These are phyloP conservation scores for Pungitius pungitius DNA, from an alignment of 2,113 vertebrate species.

Conservation along the genomic window DNA sequence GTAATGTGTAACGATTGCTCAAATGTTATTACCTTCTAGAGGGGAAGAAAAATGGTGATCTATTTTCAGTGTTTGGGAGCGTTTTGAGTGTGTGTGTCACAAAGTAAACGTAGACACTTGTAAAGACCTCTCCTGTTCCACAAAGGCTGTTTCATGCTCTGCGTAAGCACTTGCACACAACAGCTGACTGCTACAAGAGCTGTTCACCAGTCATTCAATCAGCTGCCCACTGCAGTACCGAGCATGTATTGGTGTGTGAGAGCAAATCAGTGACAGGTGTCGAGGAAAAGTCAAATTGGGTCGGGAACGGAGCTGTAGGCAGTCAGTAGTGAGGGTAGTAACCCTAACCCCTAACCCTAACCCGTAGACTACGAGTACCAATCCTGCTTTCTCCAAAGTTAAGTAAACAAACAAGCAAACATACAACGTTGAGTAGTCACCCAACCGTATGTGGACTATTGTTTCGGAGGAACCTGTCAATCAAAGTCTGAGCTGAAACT, in stretches of 20 bases:
- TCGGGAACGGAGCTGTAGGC: neutral
- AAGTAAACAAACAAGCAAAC: neutral
- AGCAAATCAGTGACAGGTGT: neutral
- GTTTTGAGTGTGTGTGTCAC: constrained; percentile 54
- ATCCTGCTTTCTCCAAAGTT: neutral
- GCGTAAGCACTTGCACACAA: neutral
- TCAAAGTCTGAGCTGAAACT: too few species aligned
- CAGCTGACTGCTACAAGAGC: neutral
- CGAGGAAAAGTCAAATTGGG: neutral
- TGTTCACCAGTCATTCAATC: constrained; percentile 35
- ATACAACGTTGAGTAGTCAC: neutral
- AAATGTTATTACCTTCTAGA: constrained; percentile 58
- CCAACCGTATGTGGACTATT: neutral
- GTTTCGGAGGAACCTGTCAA: neutral
- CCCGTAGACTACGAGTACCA: neutral
- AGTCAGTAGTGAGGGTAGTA: too few species aligned
- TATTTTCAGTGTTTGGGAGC: constrained; percentile 60
- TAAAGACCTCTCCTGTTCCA: constrained; percentile 45
- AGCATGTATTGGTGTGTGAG: neutral
- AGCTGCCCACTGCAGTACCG: neutral
- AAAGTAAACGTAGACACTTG: constrained; percentile 49
- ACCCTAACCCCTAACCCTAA: too few species aligned
- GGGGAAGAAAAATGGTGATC: constrained; percentile 26
- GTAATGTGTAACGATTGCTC: constrained; percentile 65
- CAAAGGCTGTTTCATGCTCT: constrained; percentile 26